Percentiles rank a stretch among this genome's conserved stretches.
These are phyloP conservation scores for Synanthedon tipuliformis DNA, from an alignment of 2,888 invertebrate species.

Conservation along the genomic window DNA sequence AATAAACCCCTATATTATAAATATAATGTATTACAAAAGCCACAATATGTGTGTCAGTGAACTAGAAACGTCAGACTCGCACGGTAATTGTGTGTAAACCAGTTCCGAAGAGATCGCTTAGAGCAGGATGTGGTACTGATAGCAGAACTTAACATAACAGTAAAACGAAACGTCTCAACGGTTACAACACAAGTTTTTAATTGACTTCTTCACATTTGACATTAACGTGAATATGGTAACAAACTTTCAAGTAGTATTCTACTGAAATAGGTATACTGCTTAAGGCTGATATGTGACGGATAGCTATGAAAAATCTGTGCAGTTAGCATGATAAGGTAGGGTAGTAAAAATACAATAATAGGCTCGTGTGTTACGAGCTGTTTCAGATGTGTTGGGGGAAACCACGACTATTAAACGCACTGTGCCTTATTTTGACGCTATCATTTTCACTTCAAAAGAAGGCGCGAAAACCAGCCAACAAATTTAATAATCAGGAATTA, in stretches of 20 bases:
- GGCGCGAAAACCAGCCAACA: no score
- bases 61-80: slow-evolving; percentile 28
- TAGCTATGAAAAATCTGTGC: no score
- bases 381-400: no score
- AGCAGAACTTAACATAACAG: slow-evolving; percentile 11
- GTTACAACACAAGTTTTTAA: slow-evolving; percentile 5
- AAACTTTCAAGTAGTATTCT: neutral
- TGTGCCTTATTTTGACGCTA: no score
- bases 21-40: slow-evolving; percentile 13
- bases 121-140: slow-evolving; percentile 7
- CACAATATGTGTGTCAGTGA: slow-evolving; percentile 27
- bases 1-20: neutral
- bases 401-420: no score
- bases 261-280: no score
- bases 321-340: no score
- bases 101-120: slow-evolving; percentile 18
- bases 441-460: no score
- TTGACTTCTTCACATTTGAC: slow-evolving; percentile 16
- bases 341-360: no score
- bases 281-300: no score
- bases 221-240: slow-evolving; percentile 1
- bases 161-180: slow-evolving; percentile 10
- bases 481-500: no score
- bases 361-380: no score
- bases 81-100: slow-evolving; percentile 27